phyloP scores from a whole-genome alignment of 1,140 invertebrate genomes.

The Hetaerina americana region DNA sequence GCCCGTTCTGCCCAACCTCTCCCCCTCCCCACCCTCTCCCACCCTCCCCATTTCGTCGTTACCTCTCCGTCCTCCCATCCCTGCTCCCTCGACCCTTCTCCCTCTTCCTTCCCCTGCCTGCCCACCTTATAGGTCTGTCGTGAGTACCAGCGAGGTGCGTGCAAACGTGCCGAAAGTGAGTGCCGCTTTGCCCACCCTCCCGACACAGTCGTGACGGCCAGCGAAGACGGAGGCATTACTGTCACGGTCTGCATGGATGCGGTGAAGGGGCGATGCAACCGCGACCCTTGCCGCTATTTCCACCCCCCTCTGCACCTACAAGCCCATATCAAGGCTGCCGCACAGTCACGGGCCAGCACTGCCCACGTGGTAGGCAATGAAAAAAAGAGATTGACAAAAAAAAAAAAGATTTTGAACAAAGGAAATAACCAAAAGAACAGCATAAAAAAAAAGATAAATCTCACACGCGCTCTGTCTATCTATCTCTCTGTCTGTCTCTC shows the following conservation, averaged over 20 bases:
- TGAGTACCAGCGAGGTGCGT: conserved; percentile 94
- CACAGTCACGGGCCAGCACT: conserved; percentile 78
- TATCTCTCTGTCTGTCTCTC: conserved; percentile 27
- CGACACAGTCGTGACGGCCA: conserved; percentile 72
- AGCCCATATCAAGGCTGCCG: conserved; percentile 88
- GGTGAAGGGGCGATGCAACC: conserved; percentile 91
- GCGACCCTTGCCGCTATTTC: conserved; percentile 94
- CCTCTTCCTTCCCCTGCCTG: conserved; percentile 23
- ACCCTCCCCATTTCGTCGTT: conserved; percentile 1
- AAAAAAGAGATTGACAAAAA: neutral
- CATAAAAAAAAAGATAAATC: conserved; percentile 15
- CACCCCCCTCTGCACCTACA: conserved; percentile 95
- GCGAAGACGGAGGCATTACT: conserved; percentile 69
- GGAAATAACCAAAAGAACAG: neutral
- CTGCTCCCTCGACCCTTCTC: conserved; percentile 9
- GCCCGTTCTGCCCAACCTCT: neutral
- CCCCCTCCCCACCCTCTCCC: conserved; percentile 9
- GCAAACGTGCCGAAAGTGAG: conserved; percentile 88
- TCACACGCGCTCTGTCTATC: conserved; percentile 29
- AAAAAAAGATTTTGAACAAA: neutral
- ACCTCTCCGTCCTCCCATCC: conserved; percentile 2
- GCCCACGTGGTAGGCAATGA: conserved; percentile 55
- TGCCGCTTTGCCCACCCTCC: conserved; percentile 96
- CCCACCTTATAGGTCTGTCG: conserved; percentile 82
- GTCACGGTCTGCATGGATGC: conserved; percentile 98